Base-by-base conservation (phyloP, 1,140 invertebrate genomes). In the Drosophila lowei region DNA sequence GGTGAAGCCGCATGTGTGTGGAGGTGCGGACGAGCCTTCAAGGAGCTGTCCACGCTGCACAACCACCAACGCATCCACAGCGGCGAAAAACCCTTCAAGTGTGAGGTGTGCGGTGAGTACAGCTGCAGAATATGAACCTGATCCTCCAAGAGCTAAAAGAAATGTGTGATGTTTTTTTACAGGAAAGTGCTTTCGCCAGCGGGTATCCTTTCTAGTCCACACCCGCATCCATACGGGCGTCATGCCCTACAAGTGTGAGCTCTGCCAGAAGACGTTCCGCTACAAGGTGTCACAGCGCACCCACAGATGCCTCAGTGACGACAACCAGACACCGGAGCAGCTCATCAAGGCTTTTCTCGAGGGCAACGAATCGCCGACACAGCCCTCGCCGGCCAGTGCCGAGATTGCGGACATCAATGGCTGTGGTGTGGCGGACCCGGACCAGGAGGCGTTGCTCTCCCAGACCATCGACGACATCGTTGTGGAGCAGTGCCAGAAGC, bases 1-100 rank as follows among this genome's bases (percentile, higher is more conserved):
- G 81, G 96, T 97, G 72, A 97, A 97, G 79, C 96, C 96, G 2
- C 96, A 97, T 79, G 92, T 93, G 6, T 97, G 96, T 85, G 92
- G 85, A 11, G 94, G 76, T 98, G 97, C 91, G 96, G 96, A 0
- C 93, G 96, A 72, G 94, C 95, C 6, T 97, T 97, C 90, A 97
- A 97, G 90, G 96, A 97, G 91, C 92, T 97, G n/a, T 97, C 96
- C 3, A 97, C 96, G 3, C 92, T 98, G 13, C 96, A 97, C 83
- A 97, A 97, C 91, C 96, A 97, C 90, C 95, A 96, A 89, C 91
- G 96, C 59, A 97, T 98, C 77, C 89, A 96, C 78, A 97, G 96
- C 6, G 97, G 97, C 1, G 97, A 98, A 90, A 97, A 97, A 90
- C 97, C 97, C 11, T 98, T 97, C 88, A 95, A 95, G 46, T 98